Evolutionary conservation across 1,140 invertebrate genomes (phyloP).

Genomic region (Drosophila watanabei): DNA sequence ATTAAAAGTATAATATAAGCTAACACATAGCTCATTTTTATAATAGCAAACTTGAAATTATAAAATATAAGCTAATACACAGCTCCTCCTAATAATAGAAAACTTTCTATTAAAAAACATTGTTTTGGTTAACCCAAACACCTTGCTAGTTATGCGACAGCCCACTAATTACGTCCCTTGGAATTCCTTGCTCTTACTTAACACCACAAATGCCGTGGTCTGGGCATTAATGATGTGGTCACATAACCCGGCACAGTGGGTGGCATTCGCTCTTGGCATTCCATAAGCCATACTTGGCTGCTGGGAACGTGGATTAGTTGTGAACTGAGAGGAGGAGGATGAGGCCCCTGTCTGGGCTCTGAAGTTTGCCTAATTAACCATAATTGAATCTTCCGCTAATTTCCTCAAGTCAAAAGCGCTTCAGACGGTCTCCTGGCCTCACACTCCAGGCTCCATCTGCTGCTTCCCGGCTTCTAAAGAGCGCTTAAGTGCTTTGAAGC

Average conservation of each 20-base stretch:
- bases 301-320: neutral
- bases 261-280: conserved; percentile 9
- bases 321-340: neutral
- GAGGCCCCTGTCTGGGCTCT: conserved; percentile 9
- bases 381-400: conserved; percentile 77
- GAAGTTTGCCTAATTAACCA: conserved; percentile 67
- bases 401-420: conserved; percentile 56
- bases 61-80: neutral
- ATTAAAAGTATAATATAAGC: neutral
- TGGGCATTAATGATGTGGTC: conserved; percentile 15
- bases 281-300: conserved; percentile 7
- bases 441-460: neutral
- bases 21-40: too few species aligned
- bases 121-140: neutral
- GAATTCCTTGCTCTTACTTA: neutral
- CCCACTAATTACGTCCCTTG: neutral
- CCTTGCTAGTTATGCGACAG: neutral
- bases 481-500: conserved; percentile 19
- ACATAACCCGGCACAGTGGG: neutral
- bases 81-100: fast-evolving
- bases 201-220: conserved; percentile 9
- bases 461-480: conserved; percentile 23
- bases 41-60: too few species aligned
- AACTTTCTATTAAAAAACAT: neutral
- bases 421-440: conserved; percentile 16